phyloP scores from a whole-genome alignment of 2,888 invertebrate species.

The Agrotis ipsilon region DNA sequence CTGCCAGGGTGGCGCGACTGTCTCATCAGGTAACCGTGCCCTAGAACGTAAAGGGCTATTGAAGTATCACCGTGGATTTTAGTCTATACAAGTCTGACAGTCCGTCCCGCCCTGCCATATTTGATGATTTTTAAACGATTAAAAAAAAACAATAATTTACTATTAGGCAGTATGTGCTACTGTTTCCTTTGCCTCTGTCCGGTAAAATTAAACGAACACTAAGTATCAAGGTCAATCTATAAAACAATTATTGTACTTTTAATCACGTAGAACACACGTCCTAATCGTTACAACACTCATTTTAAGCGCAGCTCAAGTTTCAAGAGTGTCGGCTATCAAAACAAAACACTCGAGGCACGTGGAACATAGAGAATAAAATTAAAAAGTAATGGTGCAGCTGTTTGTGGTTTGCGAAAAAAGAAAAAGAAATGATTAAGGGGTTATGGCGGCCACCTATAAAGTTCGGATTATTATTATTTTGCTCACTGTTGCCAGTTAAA shows the following conservation, averaged over 20 bases:
- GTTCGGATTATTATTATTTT: neutral
- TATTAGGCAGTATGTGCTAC: too few species aligned
- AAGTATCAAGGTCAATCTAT: slow-evolving; percentile 4
- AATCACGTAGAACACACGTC: slow-evolving; percentile 34
- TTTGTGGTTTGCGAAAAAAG: neutral
- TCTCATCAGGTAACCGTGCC: too few species aligned
- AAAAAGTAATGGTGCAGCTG: slow-evolving; percentile 7
- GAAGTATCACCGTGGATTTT: too few species aligned
- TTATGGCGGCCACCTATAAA: neutral
- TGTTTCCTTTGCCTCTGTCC: too few species aligned
- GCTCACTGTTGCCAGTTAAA: too few species aligned
- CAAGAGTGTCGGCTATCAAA: slow-evolving; percentile 40
- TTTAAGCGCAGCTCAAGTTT: slow-evolving; percentile 26
- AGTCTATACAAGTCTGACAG: too few species aligned
- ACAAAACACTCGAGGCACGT: slow-evolving; percentile 50
- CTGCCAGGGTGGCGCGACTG: too few species aligned
- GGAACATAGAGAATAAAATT: slow-evolving; percentile 13
- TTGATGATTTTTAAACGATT: too few species aligned
- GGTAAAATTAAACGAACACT: too few species aligned
- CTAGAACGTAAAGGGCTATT: too few species aligned
- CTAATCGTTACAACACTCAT: slow-evolving; percentile 23
- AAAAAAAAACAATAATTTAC: too few species aligned
- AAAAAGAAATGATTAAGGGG: neutral
- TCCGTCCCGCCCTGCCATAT: too few species aligned
- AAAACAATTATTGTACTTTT: slow-evolving; percentile 29